These are phyloP conservation scores for Microcebus lehilahytsara DNA, from an alignment of 2,113 vertebrate genomes.

Conservation along the genomic window DNA sequence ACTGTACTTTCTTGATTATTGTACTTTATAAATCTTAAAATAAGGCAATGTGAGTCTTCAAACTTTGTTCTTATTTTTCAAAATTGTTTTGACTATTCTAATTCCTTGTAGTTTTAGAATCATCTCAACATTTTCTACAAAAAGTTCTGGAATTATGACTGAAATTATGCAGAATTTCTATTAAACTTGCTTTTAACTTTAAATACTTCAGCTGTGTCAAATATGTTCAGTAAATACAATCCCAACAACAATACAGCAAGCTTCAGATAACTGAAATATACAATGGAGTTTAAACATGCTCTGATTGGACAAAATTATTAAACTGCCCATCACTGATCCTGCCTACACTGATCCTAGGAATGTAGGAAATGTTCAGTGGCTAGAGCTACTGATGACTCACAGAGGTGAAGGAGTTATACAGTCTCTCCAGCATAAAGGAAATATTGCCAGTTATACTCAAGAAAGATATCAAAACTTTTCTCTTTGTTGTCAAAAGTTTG, in stretches of 20 bases:
- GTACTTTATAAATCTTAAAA: background rate
- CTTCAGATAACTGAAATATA: background rate
- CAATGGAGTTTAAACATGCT: background rate
- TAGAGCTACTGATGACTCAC: background rate
- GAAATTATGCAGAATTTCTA: background rate
- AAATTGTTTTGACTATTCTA: background rate
- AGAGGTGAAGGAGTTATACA: background rate
- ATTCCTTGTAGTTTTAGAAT: background rate
- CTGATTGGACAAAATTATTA: background rate
- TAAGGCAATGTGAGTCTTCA: background rate
- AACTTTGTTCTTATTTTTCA: background rate
- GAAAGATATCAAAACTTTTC: background rate
- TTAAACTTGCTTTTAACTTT: slow-evolving; percentile 33
- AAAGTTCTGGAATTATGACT: background rate
- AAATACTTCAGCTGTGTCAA: background rate
- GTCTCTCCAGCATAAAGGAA: background rate
- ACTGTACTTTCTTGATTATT: background rate
- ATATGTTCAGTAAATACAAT: background rate
- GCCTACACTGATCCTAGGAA: background rate
- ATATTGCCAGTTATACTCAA: background rate
- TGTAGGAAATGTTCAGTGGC: background rate
- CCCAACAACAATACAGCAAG: background rate
- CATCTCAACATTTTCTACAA: background rate
- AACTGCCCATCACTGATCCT: background rate
- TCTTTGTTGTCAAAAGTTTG: background rate